These are phyloP conservation scores for Tipula unca DNA, from an alignment of 2,888 invertebrate species.

Conservation along the genomic window DNA sequence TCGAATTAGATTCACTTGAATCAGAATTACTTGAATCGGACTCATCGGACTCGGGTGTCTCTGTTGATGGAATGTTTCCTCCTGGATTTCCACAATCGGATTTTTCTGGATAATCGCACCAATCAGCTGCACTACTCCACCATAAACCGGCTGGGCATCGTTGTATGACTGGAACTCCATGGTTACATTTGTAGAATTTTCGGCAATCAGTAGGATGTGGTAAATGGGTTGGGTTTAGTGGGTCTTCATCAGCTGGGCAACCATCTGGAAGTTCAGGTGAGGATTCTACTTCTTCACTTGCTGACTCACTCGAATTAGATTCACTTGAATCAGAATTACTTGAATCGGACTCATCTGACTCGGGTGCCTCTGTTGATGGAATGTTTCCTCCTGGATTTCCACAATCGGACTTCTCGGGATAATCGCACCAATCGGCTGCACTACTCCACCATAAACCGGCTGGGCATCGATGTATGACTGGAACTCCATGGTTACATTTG, in stretches of 20 bases:
- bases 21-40: not conserved
- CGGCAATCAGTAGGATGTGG: constrained; percentile 21
- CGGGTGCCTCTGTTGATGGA: no score
- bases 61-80: not conserved
- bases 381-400: no score
- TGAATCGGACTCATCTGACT: no score
- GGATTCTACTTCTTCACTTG: no score
- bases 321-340: no score
- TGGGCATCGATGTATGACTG: no score
- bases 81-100: not conserved
- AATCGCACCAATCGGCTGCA: no score
- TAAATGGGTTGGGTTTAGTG: not conserved
- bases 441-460: no score
- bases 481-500: no score
- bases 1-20: not conserved
- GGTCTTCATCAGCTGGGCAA: not conserved
- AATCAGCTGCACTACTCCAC: constrained; percentile 19
- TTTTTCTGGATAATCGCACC: constrained; percentile 18
- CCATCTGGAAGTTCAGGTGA: no score
- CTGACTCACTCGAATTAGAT: no score
- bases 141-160: constrained; percentile 21
- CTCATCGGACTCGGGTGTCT: not conserved
- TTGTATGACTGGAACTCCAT: constrained; percentile 20
- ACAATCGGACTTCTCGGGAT: no score
- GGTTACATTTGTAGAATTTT: constrained; percentile 23